Evolutionary conservation across 2,113 vertebrate species (phyloP).

Genomic region (Pao palembangensis): DNA sequence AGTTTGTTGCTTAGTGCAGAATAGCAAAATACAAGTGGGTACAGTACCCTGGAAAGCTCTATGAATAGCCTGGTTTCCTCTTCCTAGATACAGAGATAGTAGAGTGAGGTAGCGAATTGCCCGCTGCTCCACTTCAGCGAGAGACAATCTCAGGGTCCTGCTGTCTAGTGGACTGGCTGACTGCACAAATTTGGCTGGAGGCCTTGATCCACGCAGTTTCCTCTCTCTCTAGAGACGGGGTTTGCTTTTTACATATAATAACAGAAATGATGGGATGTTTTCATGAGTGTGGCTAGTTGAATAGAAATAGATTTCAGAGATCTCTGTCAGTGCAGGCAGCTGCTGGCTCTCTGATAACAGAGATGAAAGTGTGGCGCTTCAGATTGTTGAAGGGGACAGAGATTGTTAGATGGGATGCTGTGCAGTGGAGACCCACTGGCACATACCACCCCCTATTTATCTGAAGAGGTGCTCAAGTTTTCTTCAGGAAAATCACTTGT

Average conservation of each 20-base stretch:
- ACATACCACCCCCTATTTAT: constrained; percentile 37
- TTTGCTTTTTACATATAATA: constrained; percentile 51
- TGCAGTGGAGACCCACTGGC: constrained; percentile 27
- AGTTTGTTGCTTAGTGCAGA: neutral
- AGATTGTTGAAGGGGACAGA: constrained; percentile 28
- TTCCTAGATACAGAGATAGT: constrained; percentile 59
- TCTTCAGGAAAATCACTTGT: constrained; percentile 36
- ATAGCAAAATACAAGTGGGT: too few relatives aligned
- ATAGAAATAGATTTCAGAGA: constrained; percentile 35
- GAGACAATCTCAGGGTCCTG: constrained; percentile 60
- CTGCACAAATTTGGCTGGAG: constrained; percentile 47
- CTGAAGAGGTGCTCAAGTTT: constrained; percentile 27
- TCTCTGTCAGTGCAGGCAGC: constrained; percentile 42
- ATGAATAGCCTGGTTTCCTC: constrained; percentile 67
- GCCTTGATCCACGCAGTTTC: constrained; percentile 41
- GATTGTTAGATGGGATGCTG: constrained; percentile 33
- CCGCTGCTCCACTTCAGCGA: constrained; percentile 60
- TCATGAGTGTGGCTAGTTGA: constrained; percentile 35
- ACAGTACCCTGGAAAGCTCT: constrained; percentile 43
- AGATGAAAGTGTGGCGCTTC: constrained; percentile 15
- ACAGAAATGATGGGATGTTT: constrained; percentile 53
- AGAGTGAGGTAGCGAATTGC: constrained; percentile 62
- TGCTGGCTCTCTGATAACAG: constrained; percentile 23
- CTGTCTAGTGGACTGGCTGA: constrained; percentile 50
- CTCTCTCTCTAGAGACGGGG: constrained; percentile 31